Base-by-base conservation (phyloP, 2,888 invertebrate genomes). In the Ophion ventricosus region DNA sequence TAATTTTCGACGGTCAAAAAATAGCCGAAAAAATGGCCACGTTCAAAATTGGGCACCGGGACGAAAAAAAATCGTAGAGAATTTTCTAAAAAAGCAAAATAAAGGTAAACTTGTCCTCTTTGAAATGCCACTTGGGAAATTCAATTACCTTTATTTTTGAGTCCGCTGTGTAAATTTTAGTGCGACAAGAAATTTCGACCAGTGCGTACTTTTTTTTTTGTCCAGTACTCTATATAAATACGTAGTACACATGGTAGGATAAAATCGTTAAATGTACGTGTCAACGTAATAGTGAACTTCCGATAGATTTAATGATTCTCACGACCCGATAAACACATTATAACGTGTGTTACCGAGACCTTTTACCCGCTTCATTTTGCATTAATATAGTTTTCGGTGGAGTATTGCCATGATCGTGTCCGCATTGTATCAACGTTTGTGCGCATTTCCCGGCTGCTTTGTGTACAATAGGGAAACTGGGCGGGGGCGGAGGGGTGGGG, bases 401-500 rank as follows among this genome's bases (percentile, higher is more conserved):
- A 25, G 25, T 14, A 8, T 49, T 29, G 14, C 5, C 20, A 11
- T 0, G 4, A n/a, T 5, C 8, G 56, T 54, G 5, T 70, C 17
- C 8, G 56, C 26, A 20, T 70, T 56, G 70, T 70, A 56, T 25
- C 54, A 29, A 70, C 54, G 29, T 56, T 20, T 54, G 17, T 20
- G 17, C 3, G 10, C 25, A 20, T 70, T 5, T 56, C 54, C 14
- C 29, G 7, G 20, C 25, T 29, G 54, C 56, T 70, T 26, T 54
- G 54, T 20, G 70, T 70, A 26, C 49, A 14, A 11, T 11, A 14
- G 14, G 17, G 49, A 4, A 2, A 17, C 17, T 1, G 17, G 49
- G 49, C 4, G 49, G 49, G 23, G 1, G 59, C 8, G 29, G 29
- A 20, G 29, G 54, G 29, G n/a, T n/a, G 49, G 49, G 7, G 17